Evolutionary conservation across 1,140 invertebrate species (phyloP).

Genomic region (Caenorhabditis briggsae): DNA sequence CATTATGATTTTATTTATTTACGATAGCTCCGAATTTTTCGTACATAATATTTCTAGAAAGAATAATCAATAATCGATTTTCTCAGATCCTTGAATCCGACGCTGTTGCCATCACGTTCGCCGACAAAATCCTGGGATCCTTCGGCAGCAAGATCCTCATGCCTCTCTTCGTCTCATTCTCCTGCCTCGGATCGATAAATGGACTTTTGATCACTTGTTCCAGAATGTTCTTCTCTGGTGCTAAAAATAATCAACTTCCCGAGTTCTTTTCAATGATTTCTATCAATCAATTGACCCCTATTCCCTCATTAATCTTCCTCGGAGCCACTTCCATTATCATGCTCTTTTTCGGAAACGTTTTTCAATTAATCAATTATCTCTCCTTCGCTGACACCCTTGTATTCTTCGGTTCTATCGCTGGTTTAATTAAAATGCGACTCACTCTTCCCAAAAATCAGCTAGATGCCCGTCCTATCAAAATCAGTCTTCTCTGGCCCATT

Average conservation of each 20-base stretch:
- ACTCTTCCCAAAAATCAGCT: constrained; percentile 82
- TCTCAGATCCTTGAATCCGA: constrained; percentile 82
- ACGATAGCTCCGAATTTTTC: too few species aligned
- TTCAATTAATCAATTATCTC: constrained; percentile 92
- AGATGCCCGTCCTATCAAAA: constrained; percentile 58
- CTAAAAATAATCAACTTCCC: constrained; percentile 73
- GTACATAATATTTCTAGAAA: too few species aligned
- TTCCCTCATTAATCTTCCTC: constrained; percentile 76
- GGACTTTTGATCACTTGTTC: constrained; percentile 75
- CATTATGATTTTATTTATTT: too few species aligned
- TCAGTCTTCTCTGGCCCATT: constrained; percentile 70
- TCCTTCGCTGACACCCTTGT: constrained; percentile 94
- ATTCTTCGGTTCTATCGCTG: constrained; percentile 88
- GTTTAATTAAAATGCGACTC: constrained; percentile 88
- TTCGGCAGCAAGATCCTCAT: constrained; percentile 66
- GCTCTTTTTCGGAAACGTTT: constrained; percentile 88
- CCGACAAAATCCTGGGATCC: constrained; percentile 58
- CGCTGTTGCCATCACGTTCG: constrained; percentile 86
- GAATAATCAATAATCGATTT: too few species aligned
- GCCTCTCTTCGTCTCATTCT: constrained; percentile 75
- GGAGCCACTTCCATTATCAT: constrained; percentile 86
- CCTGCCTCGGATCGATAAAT: constrained; percentile 72
- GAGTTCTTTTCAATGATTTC: constrained; percentile 77
- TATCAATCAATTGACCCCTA: constrained; percentile 71
- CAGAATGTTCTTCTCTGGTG: constrained; percentile 77